phyloP scores from a whole-genome alignment of 2,888 invertebrate genomes.

The Lepidocyrtoides sp. region DNA sequence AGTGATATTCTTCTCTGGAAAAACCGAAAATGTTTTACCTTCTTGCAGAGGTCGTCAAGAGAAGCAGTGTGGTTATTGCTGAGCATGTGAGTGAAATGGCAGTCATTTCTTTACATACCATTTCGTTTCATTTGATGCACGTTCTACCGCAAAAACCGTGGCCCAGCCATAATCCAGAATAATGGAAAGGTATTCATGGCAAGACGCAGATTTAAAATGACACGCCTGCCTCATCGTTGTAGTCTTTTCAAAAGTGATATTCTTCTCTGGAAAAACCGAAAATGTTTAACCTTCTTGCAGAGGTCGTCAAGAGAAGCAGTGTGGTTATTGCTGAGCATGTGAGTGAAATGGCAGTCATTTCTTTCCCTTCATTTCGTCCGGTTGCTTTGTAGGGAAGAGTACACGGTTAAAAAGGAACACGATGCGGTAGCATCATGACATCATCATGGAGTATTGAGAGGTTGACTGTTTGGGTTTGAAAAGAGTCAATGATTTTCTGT shows the following conservation, averaged over 20 bases:
- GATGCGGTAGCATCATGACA: background rate
- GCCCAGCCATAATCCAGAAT: conserved; percentile 62
- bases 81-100: no score
- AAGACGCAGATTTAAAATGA: conserved; percentile 16
- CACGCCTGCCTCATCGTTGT: conserved; percentile 34
- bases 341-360: conserved; percentile 51
- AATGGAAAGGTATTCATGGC: conserved; percentile 57
- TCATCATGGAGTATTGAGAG: background rate
- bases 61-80: background rate
- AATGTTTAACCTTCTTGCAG: background rate
- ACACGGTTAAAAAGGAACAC: background rate
- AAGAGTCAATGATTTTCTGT: background rate
- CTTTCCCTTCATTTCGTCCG: background rate
- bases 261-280: background rate
- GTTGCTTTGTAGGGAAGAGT: background rate
- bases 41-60: background rate
- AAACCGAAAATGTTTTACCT: background rate
- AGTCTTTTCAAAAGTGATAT: background rate
- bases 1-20: no score
- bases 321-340: background rate
- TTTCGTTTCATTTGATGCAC: conserved; percentile 43
- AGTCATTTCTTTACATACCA: background rate
- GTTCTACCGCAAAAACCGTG: conserved; percentile 59
- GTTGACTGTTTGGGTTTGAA: background rate
- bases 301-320: background rate